Conservation (phyloP, 2,797 vertebrate genomes). For the Rhynchonycteris naso region DNA sequence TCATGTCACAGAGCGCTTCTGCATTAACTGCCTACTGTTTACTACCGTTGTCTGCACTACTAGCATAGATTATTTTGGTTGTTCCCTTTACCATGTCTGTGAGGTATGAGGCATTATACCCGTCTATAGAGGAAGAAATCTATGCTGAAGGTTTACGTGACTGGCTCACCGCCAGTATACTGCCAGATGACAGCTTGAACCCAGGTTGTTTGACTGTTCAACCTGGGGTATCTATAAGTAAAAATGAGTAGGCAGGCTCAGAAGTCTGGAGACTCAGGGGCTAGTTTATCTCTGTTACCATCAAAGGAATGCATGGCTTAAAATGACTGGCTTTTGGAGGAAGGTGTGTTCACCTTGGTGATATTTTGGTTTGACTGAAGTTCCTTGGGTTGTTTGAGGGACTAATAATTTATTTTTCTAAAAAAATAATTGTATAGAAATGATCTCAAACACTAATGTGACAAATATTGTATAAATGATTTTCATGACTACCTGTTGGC, state of each 20-base stretch:
- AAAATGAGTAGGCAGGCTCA: accelerated
- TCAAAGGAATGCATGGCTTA: accelerated
- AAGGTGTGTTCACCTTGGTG: accelerated
- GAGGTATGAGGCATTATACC: accelerated
- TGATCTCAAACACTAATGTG: background rate
- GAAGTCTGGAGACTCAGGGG: background rate
- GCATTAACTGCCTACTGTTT: accelerated
- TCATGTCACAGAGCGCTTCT: accelerated
- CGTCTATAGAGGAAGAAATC: background rate
- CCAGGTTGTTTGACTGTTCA: background rate
- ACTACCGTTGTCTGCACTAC: accelerated
- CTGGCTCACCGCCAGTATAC: background rate
- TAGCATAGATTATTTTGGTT: accelerated
- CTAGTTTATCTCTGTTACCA: background rate
- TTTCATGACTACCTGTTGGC: background rate
- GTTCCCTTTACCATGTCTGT: accelerated
- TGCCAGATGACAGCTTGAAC: background rate
- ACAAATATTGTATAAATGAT: background rate
- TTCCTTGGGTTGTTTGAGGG: background rate
- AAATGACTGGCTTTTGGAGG: background rate
- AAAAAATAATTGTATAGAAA: background rate
- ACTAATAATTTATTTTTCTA: background rate
- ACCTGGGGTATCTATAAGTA: background rate
- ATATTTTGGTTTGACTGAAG: background rate
- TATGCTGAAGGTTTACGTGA: accelerated